Evolutionary conservation across 2,888 invertebrate genomes (phyloP), one percentile per base, ranked within the genome.

Genomic region (Eupeodes latifasciatus): DNA sequence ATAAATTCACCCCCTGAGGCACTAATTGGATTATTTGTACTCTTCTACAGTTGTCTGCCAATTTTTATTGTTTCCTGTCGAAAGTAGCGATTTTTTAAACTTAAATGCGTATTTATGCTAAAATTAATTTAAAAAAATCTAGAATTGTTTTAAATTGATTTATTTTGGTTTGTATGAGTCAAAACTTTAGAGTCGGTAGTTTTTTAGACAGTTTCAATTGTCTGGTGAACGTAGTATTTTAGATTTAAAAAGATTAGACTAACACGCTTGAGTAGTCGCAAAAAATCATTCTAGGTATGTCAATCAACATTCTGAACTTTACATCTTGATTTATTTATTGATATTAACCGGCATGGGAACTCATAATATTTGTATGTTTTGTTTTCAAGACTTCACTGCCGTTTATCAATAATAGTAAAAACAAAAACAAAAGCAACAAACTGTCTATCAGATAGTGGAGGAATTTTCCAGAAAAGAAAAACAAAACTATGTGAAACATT

Each of bases 381-480:
- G 4, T 7, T 6, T 40, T 11, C 16, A 55, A 19, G 10, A 34
- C 5, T 40, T 1, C 40, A 59, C 11, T 5, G 10, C 59, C 7
- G n/a, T 34, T 61, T 36, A 61, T 61, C 9, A 61, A 27, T 2
- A 27, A 27, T 27, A 27, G 2, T 2, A 27, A 3, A 1, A 27
- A 27, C 27, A 1, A 27, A 27, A 27, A 27, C 27, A 27, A 27
- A 36, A 14, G n/a, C 14, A n/a, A 14, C 27, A 57, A 10, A 27
- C 27, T 27, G 11, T 66, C 27, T 10, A 44, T 66, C 27, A 14
- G 27, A 9, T 47, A 27, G 19, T 19, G n/a, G 4, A 66, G 47
- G 64, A 66, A 72, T 53, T 72, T 57, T 72, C 72, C 47, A 57
- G 57, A 72, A 44, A 44, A 16, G n/a, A 44, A 51, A 27, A 64